These are phyloP conservation scores for Nycticorax nycticorax DNA, from an alignment of 2,113 vertebrate species.

Conservation along the genomic window DNA sequence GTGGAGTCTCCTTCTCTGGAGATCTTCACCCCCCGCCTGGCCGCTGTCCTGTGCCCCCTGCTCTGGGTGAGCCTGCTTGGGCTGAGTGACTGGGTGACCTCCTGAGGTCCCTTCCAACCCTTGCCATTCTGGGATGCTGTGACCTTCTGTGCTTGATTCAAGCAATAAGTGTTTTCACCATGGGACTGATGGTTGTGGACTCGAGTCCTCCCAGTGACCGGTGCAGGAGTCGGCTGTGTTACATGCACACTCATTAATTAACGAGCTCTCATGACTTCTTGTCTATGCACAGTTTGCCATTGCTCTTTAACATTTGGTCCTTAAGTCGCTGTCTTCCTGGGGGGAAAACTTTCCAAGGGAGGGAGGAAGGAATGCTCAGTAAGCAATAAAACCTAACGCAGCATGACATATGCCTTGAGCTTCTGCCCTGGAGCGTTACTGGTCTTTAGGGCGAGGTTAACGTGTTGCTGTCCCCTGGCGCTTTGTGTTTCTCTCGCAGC, in stretches of 20 bases:
- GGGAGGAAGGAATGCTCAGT: too few relatives aligned
- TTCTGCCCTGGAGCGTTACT: neutral
- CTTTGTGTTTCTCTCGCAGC: neutral
- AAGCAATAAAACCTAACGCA: neutral
- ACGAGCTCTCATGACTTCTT: neutral
- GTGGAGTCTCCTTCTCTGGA: too few relatives aligned
- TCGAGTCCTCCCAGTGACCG: too few relatives aligned
- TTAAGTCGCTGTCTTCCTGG: neutral
- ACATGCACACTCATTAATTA: accelerated
- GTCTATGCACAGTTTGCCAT: neutral
- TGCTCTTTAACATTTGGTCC: neutral
- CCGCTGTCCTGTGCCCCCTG: too few relatives aligned
- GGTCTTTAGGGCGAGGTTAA: too few relatives aligned
- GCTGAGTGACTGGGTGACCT: too few relatives aligned
- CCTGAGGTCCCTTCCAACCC: too few relatives aligned
- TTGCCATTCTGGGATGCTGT: too few relatives aligned
- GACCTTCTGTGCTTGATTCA: neutral
- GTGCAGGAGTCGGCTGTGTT: neutral
- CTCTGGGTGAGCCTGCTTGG: too few relatives aligned
- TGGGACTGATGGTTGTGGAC: neutral
- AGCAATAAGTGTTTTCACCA: neutral
- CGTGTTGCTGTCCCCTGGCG: accelerated
- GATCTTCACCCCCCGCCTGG: too few relatives aligned
- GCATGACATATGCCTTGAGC: too few relatives aligned
- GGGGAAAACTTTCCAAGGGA: neutral